Percentiles rank a stretch among this genome's conserved stretches.
These are phyloP conservation scores for Apamea epomidion DNA, from an alignment of 2,888 invertebrate genomes.

Conservation along the genomic window DNA sequence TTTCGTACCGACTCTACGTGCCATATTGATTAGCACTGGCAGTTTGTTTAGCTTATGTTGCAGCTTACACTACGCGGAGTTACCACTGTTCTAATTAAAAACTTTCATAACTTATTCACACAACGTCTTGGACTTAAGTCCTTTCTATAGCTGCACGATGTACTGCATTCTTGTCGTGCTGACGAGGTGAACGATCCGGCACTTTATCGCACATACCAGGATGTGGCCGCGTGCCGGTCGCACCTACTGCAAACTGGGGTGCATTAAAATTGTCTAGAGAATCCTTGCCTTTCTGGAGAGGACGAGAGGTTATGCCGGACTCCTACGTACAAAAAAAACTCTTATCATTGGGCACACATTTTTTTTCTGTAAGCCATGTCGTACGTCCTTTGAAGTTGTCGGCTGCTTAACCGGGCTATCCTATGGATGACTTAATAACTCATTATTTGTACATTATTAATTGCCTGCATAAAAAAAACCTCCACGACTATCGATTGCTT, in stretches of 20 bases:
- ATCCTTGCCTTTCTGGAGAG: slow-evolving; percentile 1
- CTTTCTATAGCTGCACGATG: neutral
- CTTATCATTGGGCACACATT: neutral
- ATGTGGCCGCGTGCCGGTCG: slow-evolving; percentile 38
- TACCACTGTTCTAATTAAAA: neutral
- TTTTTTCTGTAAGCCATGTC: neutral
- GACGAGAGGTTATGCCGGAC: slow-evolving; percentile 1
- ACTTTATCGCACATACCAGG: slow-evolving; percentile 63
- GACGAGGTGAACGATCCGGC: slow-evolving; percentile 68
- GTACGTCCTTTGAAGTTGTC: too few species aligned
- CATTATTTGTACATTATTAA: neutral
- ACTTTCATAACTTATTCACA: neutral
- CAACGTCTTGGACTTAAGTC: neutral
- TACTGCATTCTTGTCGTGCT: slow-evolving; percentile 64
- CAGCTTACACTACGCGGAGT: neutral
- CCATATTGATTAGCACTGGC: neutral
- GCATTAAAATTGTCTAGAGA: slow-evolving; percentile 39
- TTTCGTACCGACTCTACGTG: neutral
- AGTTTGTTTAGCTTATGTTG: neutral
- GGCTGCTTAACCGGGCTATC: neutral
- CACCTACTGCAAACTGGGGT: slow-evolving; percentile 15
- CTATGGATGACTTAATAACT: neutral
- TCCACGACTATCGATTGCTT: neutral
- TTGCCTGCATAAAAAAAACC: neutral
- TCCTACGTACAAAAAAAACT: neutral